Percentiles rank a stretch among this genome's conserved stretches.
Evolutionary conservation across 2,797 vertebrate species (phyloP).

Genomic region (Tangara arthus): DNA sequence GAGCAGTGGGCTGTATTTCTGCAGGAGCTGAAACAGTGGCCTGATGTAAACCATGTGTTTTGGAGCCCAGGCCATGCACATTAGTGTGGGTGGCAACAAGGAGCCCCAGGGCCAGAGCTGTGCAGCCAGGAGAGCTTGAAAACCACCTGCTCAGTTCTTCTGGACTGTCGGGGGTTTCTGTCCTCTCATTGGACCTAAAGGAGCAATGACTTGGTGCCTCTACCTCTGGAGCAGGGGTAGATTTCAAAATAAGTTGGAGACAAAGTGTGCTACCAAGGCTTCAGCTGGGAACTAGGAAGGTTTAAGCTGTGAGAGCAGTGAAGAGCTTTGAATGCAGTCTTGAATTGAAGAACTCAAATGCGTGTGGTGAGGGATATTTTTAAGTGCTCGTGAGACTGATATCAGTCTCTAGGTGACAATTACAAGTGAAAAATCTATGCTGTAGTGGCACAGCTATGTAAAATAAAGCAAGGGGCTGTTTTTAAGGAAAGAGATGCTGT

Average conservation of each 20-base stretch:
- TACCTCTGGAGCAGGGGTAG: background rate
- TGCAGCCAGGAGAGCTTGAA: slow-evolving; percentile 71
- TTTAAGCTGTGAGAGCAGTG: background rate
- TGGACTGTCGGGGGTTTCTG: background rate
- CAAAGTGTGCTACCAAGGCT: background rate
- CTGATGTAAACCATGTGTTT: slow-evolving; percentile 73
- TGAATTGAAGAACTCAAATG: background rate
- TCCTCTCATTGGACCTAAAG: background rate
- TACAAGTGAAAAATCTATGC: background rate
- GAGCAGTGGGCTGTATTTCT: background rate
- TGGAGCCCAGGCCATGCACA: slow-evolving; percentile 72
- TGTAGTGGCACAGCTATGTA: background rate
- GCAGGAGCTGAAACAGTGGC: slow-evolving; percentile 54
- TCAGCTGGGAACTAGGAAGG: background rate
- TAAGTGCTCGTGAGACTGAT: background rate
- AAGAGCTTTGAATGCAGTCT: background rate
- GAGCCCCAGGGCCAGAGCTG: slow-evolving; percentile 71
- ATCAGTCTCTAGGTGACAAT: background rate
- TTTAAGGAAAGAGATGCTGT: background rate
- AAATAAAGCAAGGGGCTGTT: background rate
- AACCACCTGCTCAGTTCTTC: slow-evolving; percentile 63
- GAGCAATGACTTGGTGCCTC: background rate
- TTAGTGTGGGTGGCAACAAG: slow-evolving; percentile 80
- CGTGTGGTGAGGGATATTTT: background rate
- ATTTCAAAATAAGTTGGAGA: background rate